phyloP scores from a whole-genome alignment of 2,888 invertebrate genomes.

The Napeogenes sylphis region DNA sequence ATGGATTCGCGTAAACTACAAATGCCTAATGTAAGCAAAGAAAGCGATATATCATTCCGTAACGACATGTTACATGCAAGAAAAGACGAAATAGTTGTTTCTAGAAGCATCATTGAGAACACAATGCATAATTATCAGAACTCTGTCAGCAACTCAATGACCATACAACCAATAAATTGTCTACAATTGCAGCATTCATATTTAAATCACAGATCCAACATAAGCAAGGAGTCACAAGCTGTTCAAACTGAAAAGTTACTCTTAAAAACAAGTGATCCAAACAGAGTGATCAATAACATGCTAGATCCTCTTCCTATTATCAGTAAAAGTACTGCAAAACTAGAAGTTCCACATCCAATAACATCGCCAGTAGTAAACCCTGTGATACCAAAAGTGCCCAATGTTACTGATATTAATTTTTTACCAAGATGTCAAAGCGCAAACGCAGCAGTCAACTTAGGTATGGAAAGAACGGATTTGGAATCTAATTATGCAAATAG shows the following conservation, averaged over 20 bases:
- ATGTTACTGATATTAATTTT: slow-evolving; percentile 63
- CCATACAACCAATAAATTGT: slow-evolving; percentile 64
- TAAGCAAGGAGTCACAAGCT: slow-evolving; percentile 62
- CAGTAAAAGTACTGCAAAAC: slow-evolving; percentile 61
- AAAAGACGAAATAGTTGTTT: slow-evolving; percentile 67
- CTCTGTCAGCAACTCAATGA: slow-evolving; percentile 63
- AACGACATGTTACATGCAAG: slow-evolving; percentile 52
- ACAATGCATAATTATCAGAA: slow-evolving; percentile 57
- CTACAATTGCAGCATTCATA: slow-evolving; percentile 61
- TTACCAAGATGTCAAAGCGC: slow-evolving; percentile 72
- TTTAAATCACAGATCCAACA: slow-evolving; percentile 56
- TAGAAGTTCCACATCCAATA: slow-evolving; percentile 72
- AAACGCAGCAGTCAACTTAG: slow-evolving; percentile 63
- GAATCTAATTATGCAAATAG: slow-evolving; percentile 54
- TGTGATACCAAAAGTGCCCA: slow-evolving; percentile 67
- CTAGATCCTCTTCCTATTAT: slow-evolving; percentile 53
- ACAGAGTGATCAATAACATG: slow-evolving; percentile 49
- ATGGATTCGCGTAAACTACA: slow-evolving; percentile 53
- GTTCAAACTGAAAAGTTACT: slow-evolving; percentile 64
- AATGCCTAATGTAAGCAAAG: slow-evolving; percentile 50
- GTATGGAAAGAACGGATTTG: slow-evolving; percentile 61
- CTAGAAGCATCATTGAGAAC: slow-evolving; percentile 60
- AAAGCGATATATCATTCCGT: slow-evolving; percentile 59
- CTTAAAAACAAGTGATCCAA: slow-evolving; percentile 56
- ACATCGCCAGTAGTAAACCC: slow-evolving; percentile 71